Evolutionary conservation across 2,113 vertebrate species (phyloP).

Genomic region (Corythaixoides concolor): DNA sequence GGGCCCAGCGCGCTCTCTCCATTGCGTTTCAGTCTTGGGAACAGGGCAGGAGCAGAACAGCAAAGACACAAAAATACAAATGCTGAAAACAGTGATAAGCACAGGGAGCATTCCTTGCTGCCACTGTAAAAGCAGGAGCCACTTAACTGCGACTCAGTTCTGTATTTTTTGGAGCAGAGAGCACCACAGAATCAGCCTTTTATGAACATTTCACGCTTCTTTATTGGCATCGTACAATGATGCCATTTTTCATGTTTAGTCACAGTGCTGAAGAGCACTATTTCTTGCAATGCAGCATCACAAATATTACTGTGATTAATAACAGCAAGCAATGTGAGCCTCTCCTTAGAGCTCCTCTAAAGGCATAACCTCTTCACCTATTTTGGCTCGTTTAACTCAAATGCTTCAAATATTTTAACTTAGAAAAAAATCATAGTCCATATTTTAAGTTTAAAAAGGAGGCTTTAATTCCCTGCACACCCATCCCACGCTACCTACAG

Average conservation of each 20-base stretch:
- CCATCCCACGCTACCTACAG: background rate
- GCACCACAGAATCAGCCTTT: background rate
- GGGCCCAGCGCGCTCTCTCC: background rate
- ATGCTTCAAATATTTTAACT: background rate
- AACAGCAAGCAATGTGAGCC: background rate
- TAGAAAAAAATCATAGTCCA: background rate
- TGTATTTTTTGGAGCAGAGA: background rate
- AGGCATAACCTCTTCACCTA: background rate
- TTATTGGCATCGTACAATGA: background rate
- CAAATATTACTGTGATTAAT: background rate
- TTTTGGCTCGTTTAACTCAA: background rate
- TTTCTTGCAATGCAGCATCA: background rate
- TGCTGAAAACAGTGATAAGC: background rate
- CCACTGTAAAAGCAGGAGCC: fast-evolving
- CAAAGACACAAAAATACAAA: background rate
- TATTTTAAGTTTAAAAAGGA: background rate
- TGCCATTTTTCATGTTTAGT: background rate
- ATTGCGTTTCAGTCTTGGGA: background rate
- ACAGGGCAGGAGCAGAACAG: background rate
- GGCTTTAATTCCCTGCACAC: background rate
- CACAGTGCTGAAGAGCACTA: background rate
- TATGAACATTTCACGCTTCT: background rate
- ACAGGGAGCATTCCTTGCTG: background rate
- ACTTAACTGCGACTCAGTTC: background rate
- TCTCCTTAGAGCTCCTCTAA: background rate